A percentile compares a stretch with the other conserved stretches of the same genome.
These are phyloP conservation scores for Microctenopoma stevenorrisi DNA, from an alignment of 2,797 vertebrate genomes.

Conservation along the genomic window DNA sequence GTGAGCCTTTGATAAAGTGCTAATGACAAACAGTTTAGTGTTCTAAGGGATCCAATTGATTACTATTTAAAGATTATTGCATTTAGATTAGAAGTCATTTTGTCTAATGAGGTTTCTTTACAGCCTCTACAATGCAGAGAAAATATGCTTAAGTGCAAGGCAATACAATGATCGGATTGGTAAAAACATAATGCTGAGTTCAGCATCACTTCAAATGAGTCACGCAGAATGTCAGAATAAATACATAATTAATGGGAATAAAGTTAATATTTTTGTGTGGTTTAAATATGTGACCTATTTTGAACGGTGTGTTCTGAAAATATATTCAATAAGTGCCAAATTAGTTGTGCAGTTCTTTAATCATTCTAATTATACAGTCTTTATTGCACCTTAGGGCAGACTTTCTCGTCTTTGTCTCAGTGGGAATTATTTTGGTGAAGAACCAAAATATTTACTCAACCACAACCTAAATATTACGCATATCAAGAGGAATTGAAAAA, in stretches of 20 bases:
- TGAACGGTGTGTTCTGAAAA: slow-evolving; percentile 79
- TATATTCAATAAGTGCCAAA: slow-evolving; percentile 83
- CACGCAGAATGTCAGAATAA: slow-evolving; percentile 68
- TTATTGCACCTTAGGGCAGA: slow-evolving; percentile 81
- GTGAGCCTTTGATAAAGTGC: slow-evolving; percentile 75
- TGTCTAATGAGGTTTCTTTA: slow-evolving; percentile 76
- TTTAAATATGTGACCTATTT: slow-evolving; percentile 84
- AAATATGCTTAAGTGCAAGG: slow-evolving; percentile 75
- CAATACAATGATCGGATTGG: slow-evolving; percentile 79
- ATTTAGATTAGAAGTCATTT: slow-evolving; percentile 78
- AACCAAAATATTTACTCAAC: slow-evolving; percentile 83
- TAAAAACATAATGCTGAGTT: slow-evolving; percentile 72
- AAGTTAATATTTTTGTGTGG: slow-evolving; percentile 77
- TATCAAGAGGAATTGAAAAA: slow-evolving; percentile 85
- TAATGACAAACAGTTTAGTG: slow-evolving; percentile 81
- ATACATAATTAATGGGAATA: slow-evolving; percentile 77
- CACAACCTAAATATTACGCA: slow-evolving; percentile 84
- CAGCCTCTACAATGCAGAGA: slow-evolving; percentile 71
- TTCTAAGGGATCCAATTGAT: slow-evolving; percentile 79
- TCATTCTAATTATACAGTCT: slow-evolving; percentile 87
- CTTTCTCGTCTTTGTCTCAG: slow-evolving; percentile 82
- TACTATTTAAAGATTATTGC: slow-evolving; percentile 81
- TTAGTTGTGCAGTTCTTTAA: slow-evolving; percentile 82
- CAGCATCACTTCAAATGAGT: slow-evolving; percentile 75
- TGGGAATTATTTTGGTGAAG: slow-evolving; percentile 82